These are phyloP conservation scores for Rallus crepitans DNA, from an alignment of 2,797 vertebrate species.

Conservation along the genomic window DNA sequence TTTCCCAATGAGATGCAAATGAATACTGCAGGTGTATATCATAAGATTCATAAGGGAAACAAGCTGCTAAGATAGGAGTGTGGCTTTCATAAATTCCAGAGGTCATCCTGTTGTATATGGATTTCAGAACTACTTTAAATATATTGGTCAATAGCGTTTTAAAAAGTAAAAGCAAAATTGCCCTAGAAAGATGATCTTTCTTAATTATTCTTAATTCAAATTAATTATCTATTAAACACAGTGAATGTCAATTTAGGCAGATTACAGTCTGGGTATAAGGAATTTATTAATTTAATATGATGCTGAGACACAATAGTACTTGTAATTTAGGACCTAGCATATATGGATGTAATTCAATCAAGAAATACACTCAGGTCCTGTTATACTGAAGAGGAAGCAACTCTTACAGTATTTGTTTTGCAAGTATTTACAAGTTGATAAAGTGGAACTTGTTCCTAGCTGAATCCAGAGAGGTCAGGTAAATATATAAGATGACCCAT, in stretches of 20 bases:
- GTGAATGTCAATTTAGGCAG: neutral
- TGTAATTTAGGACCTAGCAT: neutral
- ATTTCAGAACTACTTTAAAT: slow-evolving; percentile 11
- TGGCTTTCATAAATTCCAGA: neutral
- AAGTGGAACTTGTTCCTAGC: neutral
- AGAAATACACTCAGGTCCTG: neutral
- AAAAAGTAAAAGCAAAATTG: neutral
- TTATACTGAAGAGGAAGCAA: neutral
- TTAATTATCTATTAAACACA: neutral
- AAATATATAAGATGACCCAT: neutral
- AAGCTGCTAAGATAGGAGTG: neutral
- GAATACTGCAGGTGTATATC: neutral
- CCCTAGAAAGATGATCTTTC: neutral
- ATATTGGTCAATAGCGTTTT: neutral
- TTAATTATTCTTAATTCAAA: slow-evolving; percentile 1
- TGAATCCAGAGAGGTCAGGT: neutral
- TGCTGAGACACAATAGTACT: neutral
- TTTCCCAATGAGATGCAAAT: neutral
- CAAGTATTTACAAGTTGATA: neutral
- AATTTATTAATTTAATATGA: neutral
- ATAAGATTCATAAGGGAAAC: neutral
- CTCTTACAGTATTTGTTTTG: neutral
- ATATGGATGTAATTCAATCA: neutral
- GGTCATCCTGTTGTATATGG: neutral
- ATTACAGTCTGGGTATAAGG: neutral